These are phyloP conservation scores for Synergus umbraculus DNA, from an alignment of 2,888 invertebrate genomes.

Conservation along the genomic window DNA sequence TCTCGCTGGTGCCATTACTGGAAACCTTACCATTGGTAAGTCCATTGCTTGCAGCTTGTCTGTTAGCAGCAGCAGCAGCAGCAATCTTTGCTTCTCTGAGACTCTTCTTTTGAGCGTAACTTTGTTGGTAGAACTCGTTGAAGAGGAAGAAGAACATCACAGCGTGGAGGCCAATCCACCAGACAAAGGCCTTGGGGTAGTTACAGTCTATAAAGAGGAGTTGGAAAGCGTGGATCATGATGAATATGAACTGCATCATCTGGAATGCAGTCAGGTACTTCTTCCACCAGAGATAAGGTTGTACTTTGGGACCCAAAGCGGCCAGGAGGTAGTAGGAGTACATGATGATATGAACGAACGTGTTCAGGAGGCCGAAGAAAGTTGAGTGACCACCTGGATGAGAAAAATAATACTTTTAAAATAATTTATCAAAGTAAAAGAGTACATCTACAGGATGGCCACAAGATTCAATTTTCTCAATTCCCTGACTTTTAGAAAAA, in stretches of 20 bases:
- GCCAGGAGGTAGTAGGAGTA: slow-evolving; percentile 95
- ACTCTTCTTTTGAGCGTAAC: slow-evolving; percentile 79
- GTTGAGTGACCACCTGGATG: slow-evolving; percentile 93
- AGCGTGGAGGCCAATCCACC: slow-evolving; percentile 98
- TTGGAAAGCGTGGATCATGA: slow-evolving; percentile 96
- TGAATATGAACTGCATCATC: slow-evolving; percentile 94
- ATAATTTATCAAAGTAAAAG: neutral
- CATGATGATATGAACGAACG: slow-evolving; percentile 98
- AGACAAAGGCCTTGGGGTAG: slow-evolving; percentile 95
- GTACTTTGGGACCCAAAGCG: slow-evolving; percentile 92
- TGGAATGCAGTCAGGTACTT: slow-evolving; percentile 94
- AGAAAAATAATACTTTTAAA: slow-evolving; percentile 8
- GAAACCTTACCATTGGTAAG: slow-evolving; percentile 64
- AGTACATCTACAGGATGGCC: too few relatives aligned
- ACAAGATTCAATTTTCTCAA: too few relatives aligned
- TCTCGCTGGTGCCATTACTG: slow-evolving; percentile 50
- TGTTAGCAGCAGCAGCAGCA: slow-evolving; percentile 50
- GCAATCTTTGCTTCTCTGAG: slow-evolving; percentile 50
- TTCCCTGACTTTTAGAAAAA: too few relatives aligned
- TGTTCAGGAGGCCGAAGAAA: slow-evolving; percentile 96
- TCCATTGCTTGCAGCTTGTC: slow-evolving; percentile 55
- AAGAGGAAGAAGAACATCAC: slow-evolving; percentile 97
- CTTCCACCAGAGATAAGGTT: slow-evolving; percentile 97
- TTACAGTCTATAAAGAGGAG: slow-evolving; percentile 93
- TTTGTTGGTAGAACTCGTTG: slow-evolving; percentile 94